Base-by-base conservation (phyloP, 2,113 vertebrate species). In the Channa argus region DNA sequence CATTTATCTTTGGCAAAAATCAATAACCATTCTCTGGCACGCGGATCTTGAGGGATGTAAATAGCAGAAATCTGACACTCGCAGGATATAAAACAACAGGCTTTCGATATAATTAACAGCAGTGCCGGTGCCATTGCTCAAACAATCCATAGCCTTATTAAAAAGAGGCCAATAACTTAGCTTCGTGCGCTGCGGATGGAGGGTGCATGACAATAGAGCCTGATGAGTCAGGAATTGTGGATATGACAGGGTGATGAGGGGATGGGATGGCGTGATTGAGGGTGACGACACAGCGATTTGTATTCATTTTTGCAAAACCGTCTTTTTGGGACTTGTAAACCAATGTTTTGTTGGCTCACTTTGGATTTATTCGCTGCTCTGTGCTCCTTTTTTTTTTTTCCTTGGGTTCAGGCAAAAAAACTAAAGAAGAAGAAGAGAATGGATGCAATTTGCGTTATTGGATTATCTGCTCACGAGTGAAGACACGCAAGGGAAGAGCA, bases 111-210 rank as follows among this genome's bases (percentile, higher is more conserved):
- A 91, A 92, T 93, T 90, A 93, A 89, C 88, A 63, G 83, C 60
- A 3, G 62, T 8, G 73, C 74, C 6, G 60, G 71, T 43, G 74
- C 75, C 76, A 83, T 82, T 79, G 76, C 68, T 89, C 86, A 89
- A 75, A 82, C 86, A 80, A 92, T 92, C 91, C 90, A 92, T 91
- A 92, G 84, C 71, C 91, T 91, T 91, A 93, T 92, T 92, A 93
- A 88, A 91, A 89, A 84, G 54, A 43, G 83, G 71, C 77, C 86
- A 75, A 88, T 93, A 88, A 92, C 88, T 90, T 92, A 87, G 78
- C 71, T 66, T 56, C 0, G 9, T 54, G 68, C 33, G 39, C 53
- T 2, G 65, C 65, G 8, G 52, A 53, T 59, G 62, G 79, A 74
- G 72, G 67, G 37, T 12, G 50, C 49, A 62, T 78, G 85, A 85